These are phyloP conservation scores for Gobius niger DNA, from an alignment of 2,113 vertebrate species.

Conservation along the genomic window DNA sequence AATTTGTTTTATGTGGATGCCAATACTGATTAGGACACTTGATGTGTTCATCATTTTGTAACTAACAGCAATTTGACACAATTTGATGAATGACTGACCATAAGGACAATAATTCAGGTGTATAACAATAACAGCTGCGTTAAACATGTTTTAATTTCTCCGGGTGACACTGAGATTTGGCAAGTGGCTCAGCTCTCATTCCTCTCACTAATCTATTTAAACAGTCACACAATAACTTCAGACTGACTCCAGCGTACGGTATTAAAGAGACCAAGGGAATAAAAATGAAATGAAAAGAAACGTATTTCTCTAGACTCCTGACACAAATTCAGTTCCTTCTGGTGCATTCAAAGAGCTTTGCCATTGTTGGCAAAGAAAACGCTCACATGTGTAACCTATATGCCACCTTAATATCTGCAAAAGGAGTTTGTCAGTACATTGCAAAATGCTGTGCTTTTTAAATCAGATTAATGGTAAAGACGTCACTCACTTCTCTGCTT, in stretches of 20 bases:
- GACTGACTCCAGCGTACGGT: not conserved
- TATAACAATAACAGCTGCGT: not conserved
- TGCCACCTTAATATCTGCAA: not conserved
- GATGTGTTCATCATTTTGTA: no score
- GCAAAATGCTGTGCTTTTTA: not conserved
- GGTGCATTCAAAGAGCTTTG: constrained; percentile 5
- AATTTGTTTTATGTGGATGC: no score
- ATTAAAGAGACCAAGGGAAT: constrained; percentile 7
- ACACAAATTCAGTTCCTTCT: constrained; percentile 7
- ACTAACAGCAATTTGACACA: not conserved
- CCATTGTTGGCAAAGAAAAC: constrained; percentile 16
- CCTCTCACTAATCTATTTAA: constrained; percentile 11
- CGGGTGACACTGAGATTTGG: not conserved
- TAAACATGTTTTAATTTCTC: not conserved
- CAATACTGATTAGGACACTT: no score
- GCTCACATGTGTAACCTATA: constrained; percentile 25
- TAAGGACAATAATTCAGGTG: not conserved
- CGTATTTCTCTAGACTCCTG: constrained; percentile 1
- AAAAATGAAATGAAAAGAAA: constrained; percentile 7
- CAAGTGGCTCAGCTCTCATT: constrained; percentile 22
- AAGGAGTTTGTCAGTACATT: not conserved
- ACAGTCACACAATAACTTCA: not conserved
- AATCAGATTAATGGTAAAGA: not conserved
- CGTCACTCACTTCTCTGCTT: no score
- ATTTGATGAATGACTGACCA: not conserved